Evolutionary conservation across 2,888 invertebrate genomes (phyloP).

Genomic region (Sclerodermus sp.): DNA sequence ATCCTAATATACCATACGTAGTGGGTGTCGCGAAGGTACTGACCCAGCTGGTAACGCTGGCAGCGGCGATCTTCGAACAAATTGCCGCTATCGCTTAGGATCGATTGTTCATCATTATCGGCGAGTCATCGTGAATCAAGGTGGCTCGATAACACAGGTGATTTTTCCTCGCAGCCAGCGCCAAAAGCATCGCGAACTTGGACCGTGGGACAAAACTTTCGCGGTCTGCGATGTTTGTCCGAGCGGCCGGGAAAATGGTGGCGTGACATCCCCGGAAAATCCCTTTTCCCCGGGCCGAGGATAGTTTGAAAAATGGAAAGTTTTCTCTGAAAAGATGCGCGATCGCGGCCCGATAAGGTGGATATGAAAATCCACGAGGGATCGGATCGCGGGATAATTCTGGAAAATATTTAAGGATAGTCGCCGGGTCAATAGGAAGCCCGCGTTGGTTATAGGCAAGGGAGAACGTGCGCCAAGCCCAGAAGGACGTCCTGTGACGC

Average conservation of each 20-base stretch:
- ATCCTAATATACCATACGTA: slow-evolving; percentile 48
- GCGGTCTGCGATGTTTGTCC: slow-evolving; percentile 35
- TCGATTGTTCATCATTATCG: slow-evolving; percentile 3
- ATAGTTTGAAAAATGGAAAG: slow-evolving; percentile 24
- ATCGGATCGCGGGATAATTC: slow-evolving; percentile 16
- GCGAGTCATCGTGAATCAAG: slow-evolving; percentile 1
- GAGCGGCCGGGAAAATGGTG: slow-evolving; percentile 26
- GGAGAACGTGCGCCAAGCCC: slow-evolving; percentile 44
- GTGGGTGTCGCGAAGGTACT: slow-evolving; percentile 27
- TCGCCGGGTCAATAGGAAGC: slow-evolving; percentile 24
- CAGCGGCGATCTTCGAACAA: not conserved
- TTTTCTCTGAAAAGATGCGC: slow-evolving; percentile 30
- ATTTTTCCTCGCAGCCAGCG: too few relatives aligned
- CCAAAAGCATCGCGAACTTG: slow-evolving; percentile 11
- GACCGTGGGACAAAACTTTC: slow-evolving; percentile 27
- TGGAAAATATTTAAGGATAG: slow-evolving; percentile 24
- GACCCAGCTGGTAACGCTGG: slow-evolving; percentile 18
- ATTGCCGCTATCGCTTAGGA: not conserved
- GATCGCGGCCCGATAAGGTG: not conserved
- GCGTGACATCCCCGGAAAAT: slow-evolving; percentile 15
- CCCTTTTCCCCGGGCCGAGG: not conserved
- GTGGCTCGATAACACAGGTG: slow-evolving; percentile 5
- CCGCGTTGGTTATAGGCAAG: slow-evolving; percentile 25
- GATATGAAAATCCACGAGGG: not conserved
- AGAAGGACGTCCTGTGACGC: slow-evolving; percentile 50